These are phyloP conservation scores for Desmodus rotundus DNA, from an alignment of 2,113 vertebrate genomes.

Conservation along the genomic window DNA sequence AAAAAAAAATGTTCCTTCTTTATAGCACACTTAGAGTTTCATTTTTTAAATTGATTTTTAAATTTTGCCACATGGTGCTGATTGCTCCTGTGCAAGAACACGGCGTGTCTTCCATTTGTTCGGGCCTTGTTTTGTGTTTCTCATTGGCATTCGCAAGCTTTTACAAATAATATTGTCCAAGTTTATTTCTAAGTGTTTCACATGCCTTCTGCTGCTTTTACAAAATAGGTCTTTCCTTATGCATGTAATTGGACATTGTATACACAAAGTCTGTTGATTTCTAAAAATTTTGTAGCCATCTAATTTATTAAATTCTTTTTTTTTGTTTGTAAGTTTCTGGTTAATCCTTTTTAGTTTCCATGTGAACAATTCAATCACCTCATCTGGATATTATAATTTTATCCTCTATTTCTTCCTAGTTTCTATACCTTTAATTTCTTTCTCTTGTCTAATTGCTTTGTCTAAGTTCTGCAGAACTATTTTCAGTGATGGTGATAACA, in stretches of 20 bases:
- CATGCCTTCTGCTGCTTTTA: not conserved
- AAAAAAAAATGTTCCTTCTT: not conserved
- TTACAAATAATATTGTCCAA: not conserved
- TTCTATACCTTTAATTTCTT: slow-evolving; percentile 30
- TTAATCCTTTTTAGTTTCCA: slow-evolving; percentile 15
- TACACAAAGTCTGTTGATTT: slow-evolving; percentile 19
- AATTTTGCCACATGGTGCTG: not conserved
- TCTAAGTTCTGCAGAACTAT: slow-evolving; percentile 16
- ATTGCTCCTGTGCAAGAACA: not conserved
- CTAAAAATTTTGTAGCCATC: not conserved
- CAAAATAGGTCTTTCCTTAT: not conserved
- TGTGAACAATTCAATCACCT: not conserved
- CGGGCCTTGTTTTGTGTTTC: not conserved
- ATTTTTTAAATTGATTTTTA: not conserved
- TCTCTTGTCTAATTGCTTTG: slow-evolving; percentile 48
- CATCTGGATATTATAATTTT: not conserved
- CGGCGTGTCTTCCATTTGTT: not conserved
- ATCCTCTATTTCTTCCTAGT: not conserved
- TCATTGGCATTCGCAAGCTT: slow-evolving; percentile 26
- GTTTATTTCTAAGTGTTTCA: not conserved
- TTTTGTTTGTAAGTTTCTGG: not conserved
- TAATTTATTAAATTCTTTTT: slow-evolving; percentile 4
- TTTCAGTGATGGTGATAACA: slow-evolving; percentile 44
- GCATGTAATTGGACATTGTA: not conserved
- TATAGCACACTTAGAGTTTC: not conserved